Percentiles rank a stretch among this genome's conserved stretches.
Evolutionary conservation across 2,113 vertebrate species (phyloP).

Genomic region (Stercorarius parasiticus): DNA sequence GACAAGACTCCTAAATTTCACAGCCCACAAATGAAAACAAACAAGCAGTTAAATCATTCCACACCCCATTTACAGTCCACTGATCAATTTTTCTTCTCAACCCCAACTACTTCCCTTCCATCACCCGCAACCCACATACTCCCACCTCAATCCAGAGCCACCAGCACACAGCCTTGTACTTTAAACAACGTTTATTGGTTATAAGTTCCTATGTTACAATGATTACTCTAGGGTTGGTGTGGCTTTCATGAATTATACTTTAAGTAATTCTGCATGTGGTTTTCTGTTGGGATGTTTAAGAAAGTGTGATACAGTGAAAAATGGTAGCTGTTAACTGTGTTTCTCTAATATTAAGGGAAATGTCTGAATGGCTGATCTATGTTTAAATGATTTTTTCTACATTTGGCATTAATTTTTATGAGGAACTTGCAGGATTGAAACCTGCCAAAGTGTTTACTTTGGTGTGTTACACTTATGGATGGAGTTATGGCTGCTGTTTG

Average conservation of each 20-base stretch:
- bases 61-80: neutral
- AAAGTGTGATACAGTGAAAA: neutral
- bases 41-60: neutral
- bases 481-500: neutral
- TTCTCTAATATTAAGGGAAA: neutral
- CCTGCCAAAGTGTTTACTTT: neutral
- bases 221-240: neutral
- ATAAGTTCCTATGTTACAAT: neutral
- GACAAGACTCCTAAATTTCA: conserved; percentile 9
- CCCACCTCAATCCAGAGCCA: neutral
- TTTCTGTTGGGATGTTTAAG: conserved; percentile 2
- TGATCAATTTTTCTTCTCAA: conserved; percentile 16
- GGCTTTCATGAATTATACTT: neutral
- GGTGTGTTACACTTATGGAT: neutral
- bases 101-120: neutral
- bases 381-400: neutral
- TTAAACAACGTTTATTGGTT: neutral
- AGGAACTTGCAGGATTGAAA: neutral
- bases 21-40: conserved; percentile 11
- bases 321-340: neutral
- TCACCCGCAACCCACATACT: neutral
- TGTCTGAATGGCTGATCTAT: neutral
- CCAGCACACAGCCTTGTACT: neutral
- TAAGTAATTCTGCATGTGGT: neutral
- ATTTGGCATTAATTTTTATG: neutral